Conservation (phyloP, 2,888 invertebrate genomes). For the Diaphora mendica region DNA sequence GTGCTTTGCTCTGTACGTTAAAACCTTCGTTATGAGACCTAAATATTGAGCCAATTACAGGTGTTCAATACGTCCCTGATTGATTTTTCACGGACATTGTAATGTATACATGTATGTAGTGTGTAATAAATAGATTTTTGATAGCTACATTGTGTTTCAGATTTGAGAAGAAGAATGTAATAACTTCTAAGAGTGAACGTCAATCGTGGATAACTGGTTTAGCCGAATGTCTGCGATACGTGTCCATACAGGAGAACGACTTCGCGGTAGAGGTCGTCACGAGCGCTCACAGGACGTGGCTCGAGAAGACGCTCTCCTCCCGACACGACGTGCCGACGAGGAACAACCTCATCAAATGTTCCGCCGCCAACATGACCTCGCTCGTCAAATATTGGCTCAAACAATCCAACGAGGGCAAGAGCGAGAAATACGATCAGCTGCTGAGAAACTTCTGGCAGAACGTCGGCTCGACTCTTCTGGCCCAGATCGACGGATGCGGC, state of each 20-base stretch:
- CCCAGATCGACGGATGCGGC: slow-evolving; percentile 73
- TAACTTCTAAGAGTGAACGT: slow-evolving; percentile 89
- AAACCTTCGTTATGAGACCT: background rate
- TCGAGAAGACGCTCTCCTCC: slow-evolving; percentile 51
- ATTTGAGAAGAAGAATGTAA: slow-evolving; percentile 86
- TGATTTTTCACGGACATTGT: background rate
- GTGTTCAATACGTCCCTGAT: no score
- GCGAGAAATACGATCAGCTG: slow-evolving; percentile 66
- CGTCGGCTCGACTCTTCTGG: slow-evolving; percentile 61
- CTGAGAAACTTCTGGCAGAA: slow-evolving; percentile 77
- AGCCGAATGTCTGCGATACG: slow-evolving; percentile 89
- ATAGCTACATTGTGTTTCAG: slow-evolving; percentile 69
- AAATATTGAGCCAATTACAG: no score
- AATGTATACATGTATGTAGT: background rate
- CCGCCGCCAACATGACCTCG: slow-evolving; percentile 61
- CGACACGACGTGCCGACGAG: slow-evolving; percentile 41
- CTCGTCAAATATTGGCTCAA: slow-evolving; percentile 72
- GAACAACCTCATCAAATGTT: slow-evolving; percentile 59
- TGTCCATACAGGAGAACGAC: slow-evolving; percentile 58
- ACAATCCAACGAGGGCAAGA: slow-evolving; percentile 54
- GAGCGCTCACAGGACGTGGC: slow-evolving; percentile 66
- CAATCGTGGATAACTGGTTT: slow-evolving; percentile 89
- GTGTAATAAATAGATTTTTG: background rate
- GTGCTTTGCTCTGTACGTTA: background rate
- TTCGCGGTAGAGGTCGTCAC: slow-evolving; percentile 57